Base-by-base conservation (phyloP, 2,888 invertebrate genomes). In the Standfussiana lucernea region DNA sequence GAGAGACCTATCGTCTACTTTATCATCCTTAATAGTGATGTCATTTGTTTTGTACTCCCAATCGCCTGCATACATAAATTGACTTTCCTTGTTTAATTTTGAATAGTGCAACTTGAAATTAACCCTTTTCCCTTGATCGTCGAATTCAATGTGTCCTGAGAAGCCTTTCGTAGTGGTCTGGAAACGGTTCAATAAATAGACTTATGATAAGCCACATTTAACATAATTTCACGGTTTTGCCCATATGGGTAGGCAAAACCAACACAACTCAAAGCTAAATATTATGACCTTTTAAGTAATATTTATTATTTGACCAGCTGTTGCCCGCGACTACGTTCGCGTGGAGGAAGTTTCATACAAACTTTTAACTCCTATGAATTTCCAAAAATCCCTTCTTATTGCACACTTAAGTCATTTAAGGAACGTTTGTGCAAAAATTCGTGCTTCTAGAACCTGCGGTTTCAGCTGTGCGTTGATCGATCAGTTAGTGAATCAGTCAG, bases 91-190 rank as follows among this genome's bases (percentile, higher is more conserved):
- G 82, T 92, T 93, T 64, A 96, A 85, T 89, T 96, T 96, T 10
- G 96, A 95, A 85, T 98, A 96, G 92, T 97, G 95, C 79, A 98
- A 86, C 66, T 94, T 95, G 90, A 98, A 97, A 91, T 97, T 93
- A 81, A 95, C 95, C 89, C 98, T 93, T 91, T 97, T 97, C 61
- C 99, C 99, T 80, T 97, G 90, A 47, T 97, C 94, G 88, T 98
- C 97, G 89, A 98, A 98, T 73, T 95, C 94, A 74, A 98, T 97
- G 6, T 95, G 92, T 13, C 98, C 98, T 1, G 98, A 98, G 68
- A 98, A 94, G 3, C 98, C 98, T 77, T 94, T 93, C 24, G 94
- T 91, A 72, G 91, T 92, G 21, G 97, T 96, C 97, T 97, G 89
- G 75, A 93, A 86, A 65, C 28, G 0, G 18, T 28, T 47, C 3